Evolutionary conservation across 2,797 vertebrate species (phyloP), one percentile per base, ranked within the genome.

Genomic region (Arnoldichthys spilopterus): DNA sequence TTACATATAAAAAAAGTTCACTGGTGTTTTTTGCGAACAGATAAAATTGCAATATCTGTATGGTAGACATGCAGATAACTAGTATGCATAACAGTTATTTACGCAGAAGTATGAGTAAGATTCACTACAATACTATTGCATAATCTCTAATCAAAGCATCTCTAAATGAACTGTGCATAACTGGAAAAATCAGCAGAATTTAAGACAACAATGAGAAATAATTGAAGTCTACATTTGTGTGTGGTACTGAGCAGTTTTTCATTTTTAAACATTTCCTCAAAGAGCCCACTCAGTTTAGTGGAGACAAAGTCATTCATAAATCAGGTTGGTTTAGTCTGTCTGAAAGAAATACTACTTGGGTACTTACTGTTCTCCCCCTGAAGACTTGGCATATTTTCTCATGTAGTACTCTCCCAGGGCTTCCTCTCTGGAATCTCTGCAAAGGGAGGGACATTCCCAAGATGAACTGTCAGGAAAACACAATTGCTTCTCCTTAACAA

Each of bases 321-420:
- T 16, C 13, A 59, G 26, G 54, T 16, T 28, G 13, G 13, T 1
- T 30, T 6, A 28, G 13, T 26, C 12, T 9, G 20, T 22, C 2
- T 62, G 8, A 0, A 11, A 0, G 43, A 56, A 43, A 32, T 3
- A 47, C 24, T 12, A 18, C 28, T 0, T 7, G 5, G 15, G 73
- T 6, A 94, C 96, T 94, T 89, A 98, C 97, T 96, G 95, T 72
- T 98, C 97, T 0, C 96, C 96, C 76, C 93, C 94, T 0, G 97
- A 95, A 0, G 96, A 95, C 84, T 98, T 97, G 84, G 97, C 97
- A 0, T 98, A 99, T 87, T 98, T 99, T 86, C 97, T 97, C 97
- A 98, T 99, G 89, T 98, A 98, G 84, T 98, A 99, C 78, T 98
- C 97, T 1, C 97, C 97, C 85, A 98, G 77, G 1, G 97, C 97